Conservation (phyloP, 2,888 invertebrate genomes). For the Bruchidius siliquastri region DNA sequence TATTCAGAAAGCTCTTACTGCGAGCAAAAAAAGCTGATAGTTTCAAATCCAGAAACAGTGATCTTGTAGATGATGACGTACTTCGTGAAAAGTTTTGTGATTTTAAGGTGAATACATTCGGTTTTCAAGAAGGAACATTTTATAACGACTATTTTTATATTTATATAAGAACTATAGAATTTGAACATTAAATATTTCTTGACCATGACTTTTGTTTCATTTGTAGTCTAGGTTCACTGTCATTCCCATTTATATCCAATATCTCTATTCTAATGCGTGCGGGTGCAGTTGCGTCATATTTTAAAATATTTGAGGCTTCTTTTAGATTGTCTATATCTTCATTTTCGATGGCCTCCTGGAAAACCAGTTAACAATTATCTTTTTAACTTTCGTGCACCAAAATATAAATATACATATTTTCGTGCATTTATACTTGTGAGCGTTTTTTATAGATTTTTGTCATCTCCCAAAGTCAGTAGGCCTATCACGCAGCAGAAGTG, state of each 20-base stretch:
- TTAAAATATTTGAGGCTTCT: constrained; percentile 37
- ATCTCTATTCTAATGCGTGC: background rate
- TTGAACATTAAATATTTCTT: background rate
- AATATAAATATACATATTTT: no score
- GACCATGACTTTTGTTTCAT: background rate
- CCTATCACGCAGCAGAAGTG: no score
- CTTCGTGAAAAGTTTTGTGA: background rate
- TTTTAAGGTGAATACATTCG: background rate
- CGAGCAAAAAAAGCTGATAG: no score
- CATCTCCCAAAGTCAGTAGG: no score
- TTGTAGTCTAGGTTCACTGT: background rate
- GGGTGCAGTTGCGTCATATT: constrained; percentile 36
- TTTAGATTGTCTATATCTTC: constrained; percentile 24
- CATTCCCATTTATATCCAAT: background rate
- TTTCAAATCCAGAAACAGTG: no score
- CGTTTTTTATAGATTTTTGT: no score
- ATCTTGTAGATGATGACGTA: background rate
- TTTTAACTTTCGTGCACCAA: no score
- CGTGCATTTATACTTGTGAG: no score
- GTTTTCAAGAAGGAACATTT: background rate
- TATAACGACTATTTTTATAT: background rate
- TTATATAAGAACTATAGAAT: background rate
- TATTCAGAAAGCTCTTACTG: no score
- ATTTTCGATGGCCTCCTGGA: constrained; percentile 3
- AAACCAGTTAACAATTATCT: no score